A percentile compares a stretch with the other conserved stretches of the same genome.
These are phyloP conservation scores for Rhabdophis nuchalis DNA, from an alignment of 2,797 vertebrate genomes.

Conservation along the genomic window DNA sequence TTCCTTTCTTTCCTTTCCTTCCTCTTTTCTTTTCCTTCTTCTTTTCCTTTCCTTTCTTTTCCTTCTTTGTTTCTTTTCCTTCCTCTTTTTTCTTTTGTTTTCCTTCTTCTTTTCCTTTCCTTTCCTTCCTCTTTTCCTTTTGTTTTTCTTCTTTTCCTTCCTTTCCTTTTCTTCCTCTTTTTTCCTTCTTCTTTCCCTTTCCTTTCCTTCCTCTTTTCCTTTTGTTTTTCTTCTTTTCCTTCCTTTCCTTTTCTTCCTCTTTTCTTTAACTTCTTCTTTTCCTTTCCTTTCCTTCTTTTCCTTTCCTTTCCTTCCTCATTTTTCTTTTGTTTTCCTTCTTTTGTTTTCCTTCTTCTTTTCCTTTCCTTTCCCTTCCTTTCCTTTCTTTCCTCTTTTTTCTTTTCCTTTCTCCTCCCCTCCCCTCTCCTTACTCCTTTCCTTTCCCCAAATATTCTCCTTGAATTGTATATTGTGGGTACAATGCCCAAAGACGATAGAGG, in stretches of 20 bases:
- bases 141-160: no score
- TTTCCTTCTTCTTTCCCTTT: no score
- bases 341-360: neutral
- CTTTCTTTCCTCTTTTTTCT: rapidly evolving
- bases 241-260: no score
- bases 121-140: no score
- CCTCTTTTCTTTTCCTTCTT: no score
- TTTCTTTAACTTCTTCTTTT: no score
- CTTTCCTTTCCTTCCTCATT: neutral
- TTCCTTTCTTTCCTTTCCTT: rapidly evolving
- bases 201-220: no score
- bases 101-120: no score
- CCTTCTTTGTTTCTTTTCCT: no score
- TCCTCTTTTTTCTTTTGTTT: no score
- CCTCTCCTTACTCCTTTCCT: neutral
- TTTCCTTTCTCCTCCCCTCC: rapidly evolving
- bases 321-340: rapidly evolving
- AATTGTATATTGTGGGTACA: neutral
- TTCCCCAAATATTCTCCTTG: neutral
- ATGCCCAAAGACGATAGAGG: neutral
- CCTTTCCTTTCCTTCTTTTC: rapidly evolving
- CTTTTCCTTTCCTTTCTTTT: neutral
- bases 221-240: no score
- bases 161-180: neutral
- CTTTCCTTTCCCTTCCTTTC: neutral